phyloP scores from a whole-genome alignment of 2,797 vertebrate genomes.

The Sebastes iracundus region DNA sequence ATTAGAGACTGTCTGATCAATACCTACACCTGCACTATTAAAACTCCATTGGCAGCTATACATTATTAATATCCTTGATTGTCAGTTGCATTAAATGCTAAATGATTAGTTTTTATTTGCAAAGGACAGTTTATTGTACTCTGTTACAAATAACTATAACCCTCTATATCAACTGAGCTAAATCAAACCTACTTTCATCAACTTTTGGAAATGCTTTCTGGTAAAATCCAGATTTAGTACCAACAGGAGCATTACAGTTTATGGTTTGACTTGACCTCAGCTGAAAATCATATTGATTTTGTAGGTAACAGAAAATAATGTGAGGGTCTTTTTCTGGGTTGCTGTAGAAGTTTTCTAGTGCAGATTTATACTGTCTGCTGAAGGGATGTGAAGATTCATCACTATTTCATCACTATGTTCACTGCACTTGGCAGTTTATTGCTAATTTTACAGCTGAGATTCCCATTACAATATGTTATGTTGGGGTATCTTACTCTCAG shows the following conservation, averaged over 20 bases:
- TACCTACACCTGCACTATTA: not conserved
- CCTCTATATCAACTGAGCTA: not conserved
- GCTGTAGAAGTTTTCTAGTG: not conserved
- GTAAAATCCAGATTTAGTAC: not conserved
- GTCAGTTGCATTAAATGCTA: too few species aligned
- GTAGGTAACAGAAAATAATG: not conserved
- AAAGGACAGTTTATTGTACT: not conserved
- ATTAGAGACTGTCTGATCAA: not conserved
- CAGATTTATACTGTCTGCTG: not conserved
- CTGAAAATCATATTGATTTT: not conserved
- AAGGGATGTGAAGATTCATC: not conserved
- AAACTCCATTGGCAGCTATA: not conserved
- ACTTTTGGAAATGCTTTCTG: not conserved
- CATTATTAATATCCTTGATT: not conserved
- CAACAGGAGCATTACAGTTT: not conserved
- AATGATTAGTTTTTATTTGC: not conserved
- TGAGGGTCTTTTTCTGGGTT: not conserved
- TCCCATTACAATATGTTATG: not conserved
- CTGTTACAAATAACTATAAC: not conserved
- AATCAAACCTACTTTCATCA: too few species aligned
- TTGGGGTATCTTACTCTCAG: not conserved
- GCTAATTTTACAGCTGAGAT: not conserved
- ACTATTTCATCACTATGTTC: not conserved
- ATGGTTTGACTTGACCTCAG: not conserved
- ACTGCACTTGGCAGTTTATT: not conserved